phyloP scores from a whole-genome alignment of 1,140 invertebrate genomes.

The Danaus melanippus region DNA sequence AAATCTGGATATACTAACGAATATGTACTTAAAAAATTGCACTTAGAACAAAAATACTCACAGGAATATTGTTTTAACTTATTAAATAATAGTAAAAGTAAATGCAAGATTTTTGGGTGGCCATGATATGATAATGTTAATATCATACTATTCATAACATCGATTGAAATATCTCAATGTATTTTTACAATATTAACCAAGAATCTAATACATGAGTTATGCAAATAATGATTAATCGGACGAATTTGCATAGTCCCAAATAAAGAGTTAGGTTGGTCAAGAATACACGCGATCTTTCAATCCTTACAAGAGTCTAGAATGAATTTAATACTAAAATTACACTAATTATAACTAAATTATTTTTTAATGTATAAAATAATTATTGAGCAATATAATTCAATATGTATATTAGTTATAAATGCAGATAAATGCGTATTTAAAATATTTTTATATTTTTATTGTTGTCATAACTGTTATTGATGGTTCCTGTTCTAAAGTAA shows the following conservation, averaged over 20 bases:
- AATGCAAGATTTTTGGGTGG: slow-evolving; percentile 66
- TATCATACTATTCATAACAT: slow-evolving; percentile 12
- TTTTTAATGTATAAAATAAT: slow-evolving; percentile 24
- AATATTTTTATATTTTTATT: slow-evolving; percentile 25
- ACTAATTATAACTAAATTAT: slow-evolving; percentile 12
- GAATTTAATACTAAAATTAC: slow-evolving; percentile 21
- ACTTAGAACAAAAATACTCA: slow-evolving; percentile 42
- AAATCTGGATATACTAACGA: not conserved
- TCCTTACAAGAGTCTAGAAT: slow-evolving; percentile 12
- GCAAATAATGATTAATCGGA: not conserved
- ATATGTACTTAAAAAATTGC: slow-evolving; percentile 48
- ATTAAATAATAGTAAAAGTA: slow-evolving; percentile 47
- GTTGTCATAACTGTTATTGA: slow-evolving; percentile 54
- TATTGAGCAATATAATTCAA: slow-evolving; percentile 46
- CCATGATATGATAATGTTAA: slow-evolving; percentile 36
- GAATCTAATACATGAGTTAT: not conserved
- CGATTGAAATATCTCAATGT: slow-evolving; percentile 11
- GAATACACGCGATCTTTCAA: slow-evolving; percentile 21
- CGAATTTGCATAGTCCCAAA: too few relatives aligned
- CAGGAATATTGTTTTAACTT: slow-evolving; percentile 36
- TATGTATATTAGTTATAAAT: slow-evolving; percentile 30
- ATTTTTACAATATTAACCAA: too few relatives aligned
- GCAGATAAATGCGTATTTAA: slow-evolving; percentile 43
- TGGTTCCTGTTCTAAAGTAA: slow-evolving; percentile 35
- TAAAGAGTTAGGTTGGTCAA: too few relatives aligned